Evolutionary conservation across 2,113 vertebrate genomes (phyloP), one percentile per base, ranked within the genome.

Genomic region (Larimichthys crocea): DNA sequence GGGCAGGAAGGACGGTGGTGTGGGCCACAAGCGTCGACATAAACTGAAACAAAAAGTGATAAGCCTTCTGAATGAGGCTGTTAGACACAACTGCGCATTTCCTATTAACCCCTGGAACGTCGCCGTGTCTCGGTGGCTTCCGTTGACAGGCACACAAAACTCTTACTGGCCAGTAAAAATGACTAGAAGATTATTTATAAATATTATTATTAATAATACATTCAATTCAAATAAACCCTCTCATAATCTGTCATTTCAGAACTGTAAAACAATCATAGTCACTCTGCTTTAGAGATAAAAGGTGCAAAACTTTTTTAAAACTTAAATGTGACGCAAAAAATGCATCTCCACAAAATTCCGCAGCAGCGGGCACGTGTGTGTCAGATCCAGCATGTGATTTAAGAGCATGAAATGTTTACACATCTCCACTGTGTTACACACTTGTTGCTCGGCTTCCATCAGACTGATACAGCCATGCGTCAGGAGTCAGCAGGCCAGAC

Each of bases 11-110:
- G 15, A 48, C 56, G 35, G 31, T 63, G 67, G 68, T 83, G 75
- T 40, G 73, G 82, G 76, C 70, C 82, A 60, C 84, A 67, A 67
- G 84, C 89, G 88, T 80, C 86, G 66, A 92, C 80, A 73, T 78
- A 85, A 91, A 92, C 82, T 77, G 87, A 90, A 93, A 91, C 82
- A 90, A 92, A 91, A 93, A 89, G 84, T 79, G 80, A 82, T 59
- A 80, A 86, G 79, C 84, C 61, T 11, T 44, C 70, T 52, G 79
- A 90, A 81, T 66, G 74, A 85, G 29, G 20, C 68, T 52, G 83
- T 65, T 75, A 85, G 67, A 89, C 53, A 65, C 84, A 84, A 81
- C 77, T 77, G 75, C 79, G 82, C 69, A 76, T 88, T 86, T 91
- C 86, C 84, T 76, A 76, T 88, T 84, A 76, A 90, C 89, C 85